Base-by-base conservation (phyloP, 2,113 vertebrate genomes). In the Otis tarda region DNA sequence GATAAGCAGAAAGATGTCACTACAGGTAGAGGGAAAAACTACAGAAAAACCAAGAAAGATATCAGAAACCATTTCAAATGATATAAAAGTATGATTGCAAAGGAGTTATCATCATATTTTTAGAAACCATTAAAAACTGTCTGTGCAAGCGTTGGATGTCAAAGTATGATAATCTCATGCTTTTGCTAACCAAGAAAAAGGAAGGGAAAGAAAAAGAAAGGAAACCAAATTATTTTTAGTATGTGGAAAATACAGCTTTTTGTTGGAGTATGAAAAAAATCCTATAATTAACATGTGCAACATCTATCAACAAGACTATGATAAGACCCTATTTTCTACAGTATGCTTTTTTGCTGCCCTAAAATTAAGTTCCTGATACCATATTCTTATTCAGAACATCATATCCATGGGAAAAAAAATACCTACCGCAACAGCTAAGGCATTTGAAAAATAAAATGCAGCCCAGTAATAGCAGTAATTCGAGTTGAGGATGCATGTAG, bases 11-110 rank as follows among this genome's bases (percentile, higher is more conserved):
- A 92, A 96, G 50, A 89, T 92, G 83, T 87, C 35, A 84, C 64
- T 96, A 94, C 93, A 98, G 94, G 97, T 97, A 97, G 75, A 92
- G 82, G 60, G 57, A n/a, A 75, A 87, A 97, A 84, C 17, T 94
- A 90, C 87, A 76, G 83, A 95, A 63, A 80, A 95, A 61, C 28
- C 95, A 71, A 89, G 76, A 94, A 80, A 78, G 16, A 55, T 61
- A 92, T 35, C 52, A 85, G 89, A 83, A 97, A 75, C 55, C 61
- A 69, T 75, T 95, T 76, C 31, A 76, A 83, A 88, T 87, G 1
- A 85, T 70, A 59, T 7, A 35, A 52, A 96, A 83, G 43, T 45
- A 23, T 30, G 76, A 94, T 78, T 95, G 37, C 68, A 65, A 41
- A 85, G 60, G n/a, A 89, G 75, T 43, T 57, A 45, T 65, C 77